These are phyloP conservation scores for Yoshiicerus persimilis DNA, from an alignment of 1,140 invertebrate species.

Conservation along the genomic window DNA sequence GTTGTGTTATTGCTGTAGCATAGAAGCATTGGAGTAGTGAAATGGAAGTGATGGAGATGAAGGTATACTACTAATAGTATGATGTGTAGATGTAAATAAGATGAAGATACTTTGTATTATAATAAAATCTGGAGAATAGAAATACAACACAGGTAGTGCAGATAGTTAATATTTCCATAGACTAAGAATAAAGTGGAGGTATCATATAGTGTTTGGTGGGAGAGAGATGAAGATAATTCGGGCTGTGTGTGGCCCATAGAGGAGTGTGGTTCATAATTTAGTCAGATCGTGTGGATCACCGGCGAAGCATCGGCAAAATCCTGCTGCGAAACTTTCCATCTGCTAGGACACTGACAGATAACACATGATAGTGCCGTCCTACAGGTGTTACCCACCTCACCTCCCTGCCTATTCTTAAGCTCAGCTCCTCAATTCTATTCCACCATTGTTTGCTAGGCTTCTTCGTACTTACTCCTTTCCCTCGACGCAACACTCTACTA, in stretches of 20 bases:
- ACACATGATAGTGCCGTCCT: constrained; percentile 39
- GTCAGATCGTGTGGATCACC: constrained; percentile 48
- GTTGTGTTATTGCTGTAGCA: background rate
- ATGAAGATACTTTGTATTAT: too few relatives aligned
- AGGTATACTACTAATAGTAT: too few relatives aligned
- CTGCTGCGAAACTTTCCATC: constrained; percentile 47
- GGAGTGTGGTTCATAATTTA: constrained; percentile 46
- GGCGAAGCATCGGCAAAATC: constrained; percentile 46
- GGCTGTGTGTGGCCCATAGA: constrained; percentile 46
- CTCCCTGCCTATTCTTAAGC: background rate
- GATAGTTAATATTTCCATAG: background rate
- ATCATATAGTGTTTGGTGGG: constrained; percentile 20
- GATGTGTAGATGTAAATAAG: too few relatives aligned
- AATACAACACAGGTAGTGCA: background rate
- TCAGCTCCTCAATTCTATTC: background rate
- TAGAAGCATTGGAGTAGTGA: background rate
- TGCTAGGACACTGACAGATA: constrained; percentile 46
- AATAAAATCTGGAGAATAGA: background rate
- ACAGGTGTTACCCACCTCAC: constrained; percentile 39
- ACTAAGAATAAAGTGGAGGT: constrained; percentile 18
- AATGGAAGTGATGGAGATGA: background rate
- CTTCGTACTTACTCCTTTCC: background rate
- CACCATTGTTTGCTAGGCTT: background rate
- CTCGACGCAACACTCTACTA: background rate
- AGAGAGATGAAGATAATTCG: constrained; percentile 42